Evolutionary conservation across 2,113 vertebrate species (phyloP), one percentile per base, ranked within the genome.

Genomic region (Leptodactylus fuscus): DNA sequence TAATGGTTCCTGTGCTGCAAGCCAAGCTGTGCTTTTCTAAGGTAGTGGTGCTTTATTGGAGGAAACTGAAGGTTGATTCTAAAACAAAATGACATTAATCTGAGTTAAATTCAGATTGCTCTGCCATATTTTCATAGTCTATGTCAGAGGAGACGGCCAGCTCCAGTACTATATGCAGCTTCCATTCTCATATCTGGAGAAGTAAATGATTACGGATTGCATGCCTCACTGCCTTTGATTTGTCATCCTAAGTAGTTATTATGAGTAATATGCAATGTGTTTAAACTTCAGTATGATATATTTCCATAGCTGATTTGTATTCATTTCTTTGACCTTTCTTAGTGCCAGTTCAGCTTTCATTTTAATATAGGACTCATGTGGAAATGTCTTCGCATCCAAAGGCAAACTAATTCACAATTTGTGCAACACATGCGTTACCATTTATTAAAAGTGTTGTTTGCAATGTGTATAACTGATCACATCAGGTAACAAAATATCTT

Each of bases 181-280:
- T 48, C 49, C 58, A n/a, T 78, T 34, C 58, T 48, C 46, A 8
- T 46, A 73, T 81, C 77, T 62, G 49, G 46, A 73, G 29, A 77
- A 85, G 71, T 69, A 73, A 81, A 86, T 73, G 58, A 80, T 80
- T 86, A 73, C 67, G 51, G 77, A 86, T 86, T 69, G 67, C 84
- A 86, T 36, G 65, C 84, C 70, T 80, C 84, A 62, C 65, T 86
- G 84, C 48, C 49, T 86, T 86, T 86, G 76, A 86, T 71, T 85
- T 85, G 84, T 73, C 84, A 85, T 73, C 84, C 75, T 71, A 86
- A 86, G 76, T 86, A 81, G 62, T 80, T 79, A 86, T 86, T 86
- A 86, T 86, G 65, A 73, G 67, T 86, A 86, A 86, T 86, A 86
- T 86, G 84, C 84, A 86, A 86, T 86, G 84, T 86, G 84, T 86